Evolutionary conservation across 2,888 invertebrate genomes (phyloP).

Genomic region (Pandemis cinnamomeana): DNA sequence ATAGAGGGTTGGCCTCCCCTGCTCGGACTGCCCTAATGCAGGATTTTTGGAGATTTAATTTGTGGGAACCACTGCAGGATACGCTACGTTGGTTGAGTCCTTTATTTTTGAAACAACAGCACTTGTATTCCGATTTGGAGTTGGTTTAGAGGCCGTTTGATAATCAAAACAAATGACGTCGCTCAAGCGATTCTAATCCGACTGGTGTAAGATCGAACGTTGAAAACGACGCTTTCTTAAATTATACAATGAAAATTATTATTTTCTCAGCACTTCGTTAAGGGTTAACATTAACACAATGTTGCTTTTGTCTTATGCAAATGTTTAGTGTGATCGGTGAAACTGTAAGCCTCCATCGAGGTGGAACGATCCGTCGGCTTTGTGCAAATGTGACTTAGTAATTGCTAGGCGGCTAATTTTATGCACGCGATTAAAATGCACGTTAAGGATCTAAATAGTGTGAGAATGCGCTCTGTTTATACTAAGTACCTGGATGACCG

Average conservation of each 20-base stretch:
- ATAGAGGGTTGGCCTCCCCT: conserved; percentile 63
- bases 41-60: conserved; percentile 72
- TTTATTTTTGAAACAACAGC: conserved; percentile 55
- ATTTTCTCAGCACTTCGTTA: conserved; percentile 14
- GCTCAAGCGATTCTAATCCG: not conserved
- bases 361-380: conserved; percentile 52
- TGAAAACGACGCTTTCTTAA: not conserved
- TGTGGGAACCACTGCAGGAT: conserved; percentile 75
- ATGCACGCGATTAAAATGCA: conserved; percentile 55
- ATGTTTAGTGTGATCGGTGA: conserved; percentile 41
- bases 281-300: conserved; percentile 19
- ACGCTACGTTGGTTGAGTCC: conserved; percentile 60
- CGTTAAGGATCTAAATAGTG: conserved; percentile 51
- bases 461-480: conserved; percentile 29
- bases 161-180: not conserved
- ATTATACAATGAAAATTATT: conserved; percentile 17
- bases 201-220: not conserved
- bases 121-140: conserved; percentile 1
- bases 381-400: conserved; percentile 22
- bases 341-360: conserved; percentile 50
- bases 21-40: conserved; percentile 55
- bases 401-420: conserved; percentile 51
- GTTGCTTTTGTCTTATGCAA: conserved; percentile 55
- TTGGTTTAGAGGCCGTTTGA: not conserved
- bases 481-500: not conserved